phyloP scores from a whole-genome alignment of 2,797 vertebrate genomes.

The Propithecus deckenii region DNA sequence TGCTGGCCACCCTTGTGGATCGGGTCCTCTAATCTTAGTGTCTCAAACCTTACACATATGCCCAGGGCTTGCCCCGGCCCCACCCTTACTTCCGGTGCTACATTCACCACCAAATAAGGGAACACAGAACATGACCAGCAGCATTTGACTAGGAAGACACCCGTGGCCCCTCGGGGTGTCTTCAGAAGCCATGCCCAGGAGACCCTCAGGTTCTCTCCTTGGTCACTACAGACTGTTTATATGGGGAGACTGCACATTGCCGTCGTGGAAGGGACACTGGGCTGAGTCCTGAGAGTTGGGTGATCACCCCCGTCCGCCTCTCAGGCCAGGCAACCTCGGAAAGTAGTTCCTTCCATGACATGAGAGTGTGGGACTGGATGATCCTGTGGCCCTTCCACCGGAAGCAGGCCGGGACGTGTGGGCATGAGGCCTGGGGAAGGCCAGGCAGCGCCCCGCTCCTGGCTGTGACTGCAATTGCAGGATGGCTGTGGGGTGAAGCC shows the following conservation, averaged over 20 bases:
- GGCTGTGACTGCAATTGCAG: background rate
- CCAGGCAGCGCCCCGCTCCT: background rate
- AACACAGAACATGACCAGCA: background rate
- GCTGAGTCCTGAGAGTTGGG: background rate
- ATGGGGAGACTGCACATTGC: fast-evolving
- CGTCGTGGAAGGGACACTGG: background rate
- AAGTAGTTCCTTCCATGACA: background rate
- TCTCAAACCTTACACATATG: background rate
- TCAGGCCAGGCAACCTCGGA: too few species aligned
- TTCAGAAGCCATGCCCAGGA: background rate
- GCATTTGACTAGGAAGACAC: background rate
- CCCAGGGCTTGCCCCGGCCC: too few species aligned
- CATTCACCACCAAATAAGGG: background rate
- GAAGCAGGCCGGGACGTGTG: background rate
- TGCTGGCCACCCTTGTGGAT: background rate
- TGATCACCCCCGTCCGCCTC: fast-evolving
- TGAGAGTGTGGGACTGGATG: background rate
- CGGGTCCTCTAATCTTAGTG: background rate
- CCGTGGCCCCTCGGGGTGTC: background rate
- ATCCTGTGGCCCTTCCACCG: background rate
- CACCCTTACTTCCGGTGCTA: fast-evolving
- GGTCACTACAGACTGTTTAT: background rate
- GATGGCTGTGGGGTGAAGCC: background rate
- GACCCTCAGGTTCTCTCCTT: too few species aligned
- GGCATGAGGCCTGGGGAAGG: background rate